A percentile compares a stretch with the other conserved stretches of the same genome.
phyloP scores from a whole-genome alignment of 53 echinoderm and acorn worm genomes.

The Echinarachnius parma region DNA sequence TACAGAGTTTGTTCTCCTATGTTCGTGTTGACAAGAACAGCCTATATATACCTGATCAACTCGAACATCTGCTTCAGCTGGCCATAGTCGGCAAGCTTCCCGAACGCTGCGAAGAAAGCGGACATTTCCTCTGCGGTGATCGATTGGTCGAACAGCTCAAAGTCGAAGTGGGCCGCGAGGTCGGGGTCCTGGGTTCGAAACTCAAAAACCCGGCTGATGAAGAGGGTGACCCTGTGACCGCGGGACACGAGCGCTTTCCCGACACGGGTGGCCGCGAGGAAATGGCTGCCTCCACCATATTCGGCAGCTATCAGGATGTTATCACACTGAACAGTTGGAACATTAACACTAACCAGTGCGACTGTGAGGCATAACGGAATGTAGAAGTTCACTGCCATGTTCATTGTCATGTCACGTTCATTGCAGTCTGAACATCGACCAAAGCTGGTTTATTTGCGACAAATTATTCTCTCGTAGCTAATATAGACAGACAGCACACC shows the following conservation, averaged over 20 bases:
- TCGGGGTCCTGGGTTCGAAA: neutral
- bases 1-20: too few relatives aligned
- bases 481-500: too few relatives aligned
- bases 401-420: too few relatives aligned
- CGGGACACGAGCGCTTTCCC: neutral
- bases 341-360: too few relatives aligned
- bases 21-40: too few relatives aligned
- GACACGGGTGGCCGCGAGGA: neutral
- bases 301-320: neutral
- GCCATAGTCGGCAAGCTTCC: neutral
- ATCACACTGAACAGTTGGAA: too few relatives aligned
- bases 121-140: neutral
- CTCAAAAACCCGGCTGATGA: neutral
- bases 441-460: too few relatives aligned
- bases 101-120: neutral
- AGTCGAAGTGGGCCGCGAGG: neutral
- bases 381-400: too few relatives aligned
- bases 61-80: neutral
- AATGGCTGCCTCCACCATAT: neutral
- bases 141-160: neutral
- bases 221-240: neutral
- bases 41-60: too few relatives aligned
- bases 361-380: too few relatives aligned
- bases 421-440: too few relatives aligned
- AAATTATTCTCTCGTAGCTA: too few relatives aligned